Percentiles rank a stretch among this genome's conserved stretches.
phyloP scores from a whole-genome alignment of 2,797 vertebrate species.

The Tachyglossus aculeatus region DNA sequence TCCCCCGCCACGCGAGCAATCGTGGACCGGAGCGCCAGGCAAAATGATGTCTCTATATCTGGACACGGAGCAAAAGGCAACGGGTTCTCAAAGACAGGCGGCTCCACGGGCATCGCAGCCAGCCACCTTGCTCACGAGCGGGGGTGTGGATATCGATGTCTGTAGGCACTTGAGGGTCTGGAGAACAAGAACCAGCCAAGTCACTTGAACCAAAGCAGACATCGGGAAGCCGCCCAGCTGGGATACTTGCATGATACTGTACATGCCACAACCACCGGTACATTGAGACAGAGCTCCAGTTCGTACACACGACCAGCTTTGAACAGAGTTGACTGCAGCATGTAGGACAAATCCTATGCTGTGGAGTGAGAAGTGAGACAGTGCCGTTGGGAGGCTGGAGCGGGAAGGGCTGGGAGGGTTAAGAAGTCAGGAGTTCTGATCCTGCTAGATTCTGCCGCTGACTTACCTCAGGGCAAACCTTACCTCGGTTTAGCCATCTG shows the following conservation, averaged over 20 bases:
- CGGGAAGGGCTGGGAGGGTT: neutral
- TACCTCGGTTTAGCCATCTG: neutral
- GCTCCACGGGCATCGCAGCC: neutral
- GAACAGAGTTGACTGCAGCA: neutral
- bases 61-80: conserved; percentile 9
- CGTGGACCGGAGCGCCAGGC: neutral
- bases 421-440: neutral
- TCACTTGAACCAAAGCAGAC: conserved; percentile 22
- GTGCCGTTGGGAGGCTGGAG: neutral
- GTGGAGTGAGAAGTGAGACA: neutral
- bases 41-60: neutral
- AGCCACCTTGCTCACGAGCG: neutral
- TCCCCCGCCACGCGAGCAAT: no score
- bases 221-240: conserved; percentile 17
- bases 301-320: neutral
- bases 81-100: accelerated
- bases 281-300: neutral
- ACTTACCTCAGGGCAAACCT: neutral
- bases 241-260: neutral
- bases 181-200: conserved; percentile 13
- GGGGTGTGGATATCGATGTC: neutral
- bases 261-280: neutral
- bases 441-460: neutral
- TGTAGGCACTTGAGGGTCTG: conserved; percentile 65
- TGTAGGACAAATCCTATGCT: neutral